Evolutionary conservation across 2,113 vertebrate genomes (phyloP).

Genomic region (Myrmecophaga tridactyla): DNA sequence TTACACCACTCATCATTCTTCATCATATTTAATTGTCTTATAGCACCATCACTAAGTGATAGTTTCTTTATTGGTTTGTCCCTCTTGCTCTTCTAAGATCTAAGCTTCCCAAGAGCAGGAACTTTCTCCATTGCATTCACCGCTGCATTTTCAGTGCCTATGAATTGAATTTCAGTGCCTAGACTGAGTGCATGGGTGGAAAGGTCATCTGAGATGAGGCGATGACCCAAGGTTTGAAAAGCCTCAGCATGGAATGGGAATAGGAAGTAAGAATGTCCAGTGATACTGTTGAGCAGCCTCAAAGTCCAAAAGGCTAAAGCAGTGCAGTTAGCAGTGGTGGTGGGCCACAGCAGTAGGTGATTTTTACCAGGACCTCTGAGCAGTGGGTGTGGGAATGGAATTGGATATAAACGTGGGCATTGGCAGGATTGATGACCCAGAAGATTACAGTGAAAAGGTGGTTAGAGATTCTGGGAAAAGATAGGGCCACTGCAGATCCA

Average conservation of each 20-base stretch:
- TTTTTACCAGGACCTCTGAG: neutral
- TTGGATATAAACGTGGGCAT: neutral
- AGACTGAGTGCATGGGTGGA: neutral
- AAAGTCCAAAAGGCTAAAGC: neutral
- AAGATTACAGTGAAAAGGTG: neutral
- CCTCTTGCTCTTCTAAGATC: neutral
- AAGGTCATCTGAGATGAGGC: neutral
- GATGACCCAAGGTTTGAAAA: neutral
- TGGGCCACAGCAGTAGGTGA: rapidly evolving
- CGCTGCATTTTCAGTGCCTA: neutral
- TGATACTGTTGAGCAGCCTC: neutral
- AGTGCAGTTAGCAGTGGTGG: neutral
- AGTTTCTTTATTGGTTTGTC: neutral
- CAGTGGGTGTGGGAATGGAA: neutral
- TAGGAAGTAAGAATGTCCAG: rapidly evolving
- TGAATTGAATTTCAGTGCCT: neutral
- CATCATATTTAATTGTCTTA: neutral
- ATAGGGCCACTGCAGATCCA: neutral
- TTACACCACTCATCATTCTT: neutral
- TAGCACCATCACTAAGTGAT: no score
- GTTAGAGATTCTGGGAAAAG: neutral
- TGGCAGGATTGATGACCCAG: neutral
- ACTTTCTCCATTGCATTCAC: neutral
- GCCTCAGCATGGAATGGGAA: neutral
- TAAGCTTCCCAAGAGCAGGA: neutral